Evolutionary conservation across 2,113 vertebrate genomes (phyloP), one percentile per base, ranked within the genome.

Genomic region (Petromus typicus): DNA sequence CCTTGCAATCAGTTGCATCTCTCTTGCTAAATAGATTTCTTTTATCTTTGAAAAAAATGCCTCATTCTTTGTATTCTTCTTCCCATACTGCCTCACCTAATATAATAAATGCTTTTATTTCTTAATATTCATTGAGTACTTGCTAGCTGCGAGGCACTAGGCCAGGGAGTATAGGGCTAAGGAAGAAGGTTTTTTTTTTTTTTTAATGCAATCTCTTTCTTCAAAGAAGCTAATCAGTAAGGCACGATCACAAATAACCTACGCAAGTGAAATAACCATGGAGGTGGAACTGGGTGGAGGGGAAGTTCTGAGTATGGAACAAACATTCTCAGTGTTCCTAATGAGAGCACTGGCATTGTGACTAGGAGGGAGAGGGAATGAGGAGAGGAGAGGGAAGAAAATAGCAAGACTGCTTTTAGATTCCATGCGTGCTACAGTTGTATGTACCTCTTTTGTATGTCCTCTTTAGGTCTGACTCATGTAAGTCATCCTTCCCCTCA

Each of bases 231-330:
- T 32, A 93, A 92, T 93, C 83, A 61, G n/a, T 59, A 59, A 96
- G 64, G 63, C 94, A 63, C 5, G 2, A 40, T 93, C 83, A 93
- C 59, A 63, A 81, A 67, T 73, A 94, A 90, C 45, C 59, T 64
- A 93, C 86, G 63, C 67, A 88, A 83, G 67, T 86, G 57, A 95
- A 86, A n/a, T 37, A 93, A 86, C 30, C 67, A 71, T 86, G 89
- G 80, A 79, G 79, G 95, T 89, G 79, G 94, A 97, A 67, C 16
- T 95, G 91, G 93, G 83, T 96, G 83, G 91, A 95, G 92, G 67
- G 89, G 83, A 93, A 88, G 91, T 94, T 69, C 91, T 76, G 83
- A 86, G 51, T 66, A 51, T 34, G 86, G 83, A 97, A 89, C 43
- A 96, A 97, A 94, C 73, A 63, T 90, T 79, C 82, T 79, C 67